Evolutionary conservation across 35 echinoderm and acorn worm genomes (phyloP).

Genomic region (Lytechinus variegatus): DNA sequence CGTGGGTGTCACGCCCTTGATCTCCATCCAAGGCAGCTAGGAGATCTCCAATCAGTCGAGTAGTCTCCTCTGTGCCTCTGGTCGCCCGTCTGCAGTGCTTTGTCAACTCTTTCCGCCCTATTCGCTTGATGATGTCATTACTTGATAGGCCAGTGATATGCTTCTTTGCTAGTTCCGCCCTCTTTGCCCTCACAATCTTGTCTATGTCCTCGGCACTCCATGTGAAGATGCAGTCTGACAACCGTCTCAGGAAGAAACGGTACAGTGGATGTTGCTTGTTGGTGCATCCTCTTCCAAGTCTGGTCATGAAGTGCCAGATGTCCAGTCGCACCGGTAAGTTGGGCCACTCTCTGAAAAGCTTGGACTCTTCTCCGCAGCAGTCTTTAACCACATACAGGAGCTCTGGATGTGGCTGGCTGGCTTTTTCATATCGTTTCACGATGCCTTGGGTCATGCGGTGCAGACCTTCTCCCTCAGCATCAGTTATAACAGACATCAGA

Average conservation of each 20-base stretch:
- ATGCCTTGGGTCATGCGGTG: not conserved
- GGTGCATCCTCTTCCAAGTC: constrained; percentile 33
- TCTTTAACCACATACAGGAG: constrained; percentile 63
- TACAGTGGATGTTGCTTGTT: constrained; percentile 59
- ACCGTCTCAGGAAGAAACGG: constrained; percentile 16
- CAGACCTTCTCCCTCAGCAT: too few species aligned
- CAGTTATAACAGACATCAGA: too few species aligned
- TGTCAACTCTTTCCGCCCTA: constrained; percentile 45
- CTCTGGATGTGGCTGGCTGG: constrained; percentile 32
- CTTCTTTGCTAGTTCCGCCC: constrained; percentile 1
- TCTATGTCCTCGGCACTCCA: constrained; percentile 62
- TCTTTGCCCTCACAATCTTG: constrained; percentile 25
- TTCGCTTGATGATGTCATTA: not conserved
- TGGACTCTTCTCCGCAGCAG: constrained; percentile 58
- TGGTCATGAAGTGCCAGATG: constrained; percentile 81
- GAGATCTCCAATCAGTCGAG: constrained; percentile 45
- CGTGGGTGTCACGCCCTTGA: constrained; percentile 66
- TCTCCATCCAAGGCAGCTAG: constrained; percentile 34
- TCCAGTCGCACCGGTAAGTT: constrained; percentile 57
- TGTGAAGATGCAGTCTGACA: constrained; percentile 66
- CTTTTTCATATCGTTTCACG: constrained; percentile 3
- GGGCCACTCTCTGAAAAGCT: constrained; percentile 43
- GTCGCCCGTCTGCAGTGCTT: constrained; percentile 58
- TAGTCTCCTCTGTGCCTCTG: constrained; percentile 58
- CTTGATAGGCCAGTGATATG: not conserved